Evolutionary conservation across 1,140 invertebrate genomes (phyloP), one percentile per base, ranked within the genome.

Genomic region (Macrobrachium nipponense): DNA sequence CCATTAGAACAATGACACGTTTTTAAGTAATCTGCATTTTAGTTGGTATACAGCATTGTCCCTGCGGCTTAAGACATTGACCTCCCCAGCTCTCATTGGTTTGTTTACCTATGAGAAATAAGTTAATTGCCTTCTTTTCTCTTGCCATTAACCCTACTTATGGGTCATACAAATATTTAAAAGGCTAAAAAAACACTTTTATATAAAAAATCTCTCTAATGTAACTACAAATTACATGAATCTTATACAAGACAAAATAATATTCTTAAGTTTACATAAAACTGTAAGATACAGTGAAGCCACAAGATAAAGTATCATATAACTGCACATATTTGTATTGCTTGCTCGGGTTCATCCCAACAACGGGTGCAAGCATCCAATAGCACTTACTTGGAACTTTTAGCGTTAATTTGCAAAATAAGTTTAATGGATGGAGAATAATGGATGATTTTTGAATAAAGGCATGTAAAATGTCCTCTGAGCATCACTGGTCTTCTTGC

Each of bases 161-260:
- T 51, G 15, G 77, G 60, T 17, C 75, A 17, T 64, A 18, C n/a
- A 20, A 18, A 43, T n/a, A 7, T 43, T 20, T 44, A 36, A 15
- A 11, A 15, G n/a, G n/a, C 11, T 36, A 51, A 81, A 0, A 70
- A 15, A 72, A 36, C 43, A 20, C 5, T 23, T 23, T 51, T 23
- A 23, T 79, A 70, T 68, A 79, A 85, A 85, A 85, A 79, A 36
- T 62, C 58, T 79, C n/a, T 86, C 80, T 86, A 86, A 72, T 86
- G 66, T 86, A 86, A 68, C 36, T 86, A 86, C 78, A 86, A 79
- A 86, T 59, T 85, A 85, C 76, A 85, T 36, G 68, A 82, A 44
- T 60, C 43, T 76, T 83, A 82, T 72, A 77, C 23, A 82, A 62
- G 23, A 70, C 18, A 70, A 70, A 70, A 70, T 23, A 70, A 15